Evolutionary conservation across 2,888 invertebrate genomes (phyloP).

Genomic region (Drosophila mettleri): DNA sequence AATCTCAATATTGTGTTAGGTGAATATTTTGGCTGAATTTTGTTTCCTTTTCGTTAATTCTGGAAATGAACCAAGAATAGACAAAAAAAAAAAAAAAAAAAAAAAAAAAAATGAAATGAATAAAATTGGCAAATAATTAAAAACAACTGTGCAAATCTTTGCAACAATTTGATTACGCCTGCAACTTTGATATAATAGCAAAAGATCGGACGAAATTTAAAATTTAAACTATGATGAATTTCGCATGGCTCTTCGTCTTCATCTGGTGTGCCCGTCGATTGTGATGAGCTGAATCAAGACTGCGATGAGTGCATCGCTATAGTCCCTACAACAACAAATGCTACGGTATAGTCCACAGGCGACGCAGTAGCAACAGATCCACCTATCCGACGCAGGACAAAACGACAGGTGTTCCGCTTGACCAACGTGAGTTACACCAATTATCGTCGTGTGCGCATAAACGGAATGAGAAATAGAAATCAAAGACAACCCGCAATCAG

Average conservation of each 20-base stretch:
- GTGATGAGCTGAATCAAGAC: not conserved
- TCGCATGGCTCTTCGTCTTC: no score
- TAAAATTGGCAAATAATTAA: conserved; percentile 16
- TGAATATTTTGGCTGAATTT: no score
- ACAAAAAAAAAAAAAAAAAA: not conserved
- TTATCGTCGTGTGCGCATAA: not conserved
- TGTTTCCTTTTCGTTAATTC: not conserved
- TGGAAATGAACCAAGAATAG: no score
- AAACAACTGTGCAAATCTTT: conserved; percentile 38
- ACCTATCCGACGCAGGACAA: not conserved
- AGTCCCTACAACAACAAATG: conserved; percentile 9
- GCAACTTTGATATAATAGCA: conserved; percentile 24
- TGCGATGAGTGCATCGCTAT: conserved; percentile 3
- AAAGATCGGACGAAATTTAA: not conserved
- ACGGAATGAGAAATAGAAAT: not conserved
- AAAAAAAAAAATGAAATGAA: not conserved
- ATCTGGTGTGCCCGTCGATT: conserved; percentile 3
- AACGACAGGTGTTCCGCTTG: not conserved
- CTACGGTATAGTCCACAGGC: not conserved
- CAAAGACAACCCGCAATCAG: not conserved
- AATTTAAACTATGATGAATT: no score
- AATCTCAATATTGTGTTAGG: no score
- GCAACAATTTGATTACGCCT: not conserved
- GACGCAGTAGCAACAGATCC: no score
- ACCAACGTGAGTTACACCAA: not conserved